Conservation (phyloP, 2,888 invertebrate genomes). For the Acronicta leporina region DNA sequence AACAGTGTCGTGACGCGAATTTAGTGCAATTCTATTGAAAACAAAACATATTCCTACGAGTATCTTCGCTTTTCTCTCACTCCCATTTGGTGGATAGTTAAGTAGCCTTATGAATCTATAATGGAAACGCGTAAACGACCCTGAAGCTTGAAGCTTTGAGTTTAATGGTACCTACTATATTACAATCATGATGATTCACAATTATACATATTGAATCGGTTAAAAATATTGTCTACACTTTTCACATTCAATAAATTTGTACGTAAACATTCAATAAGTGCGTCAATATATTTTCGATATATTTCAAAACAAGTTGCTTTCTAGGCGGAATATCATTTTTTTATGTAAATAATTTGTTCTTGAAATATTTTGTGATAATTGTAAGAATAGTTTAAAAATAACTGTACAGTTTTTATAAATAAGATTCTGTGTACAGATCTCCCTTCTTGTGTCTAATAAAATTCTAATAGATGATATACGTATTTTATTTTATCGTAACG, state of each 20-base stretch:
- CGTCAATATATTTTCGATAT: background rate
- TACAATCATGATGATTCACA: background rate
- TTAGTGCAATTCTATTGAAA: too few relatives aligned
- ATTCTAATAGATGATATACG: conserved; percentile 43
- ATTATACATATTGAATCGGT: background rate
- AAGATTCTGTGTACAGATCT: conserved; percentile 58
- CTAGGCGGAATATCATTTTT: conserved; percentile 35
- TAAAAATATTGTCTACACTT: background rate
- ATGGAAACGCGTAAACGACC: background rate
- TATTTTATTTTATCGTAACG: conserved; percentile 43
- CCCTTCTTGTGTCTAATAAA: conserved; percentile 58
- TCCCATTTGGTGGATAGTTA: too few relatives aligned
- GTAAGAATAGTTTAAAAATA: conserved; percentile 49
- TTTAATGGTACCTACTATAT: background rate
- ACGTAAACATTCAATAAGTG: too few relatives aligned
- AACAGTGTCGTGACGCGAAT: too few relatives aligned
- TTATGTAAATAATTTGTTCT: conserved; percentile 50
- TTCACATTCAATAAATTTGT: background rate
- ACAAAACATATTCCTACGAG: too few relatives aligned
- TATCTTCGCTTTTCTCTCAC: too few relatives aligned
- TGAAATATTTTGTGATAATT: conserved; percentile 48
- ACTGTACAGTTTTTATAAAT: conserved; percentile 56
- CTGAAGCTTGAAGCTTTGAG: background rate
- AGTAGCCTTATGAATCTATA: background rate
- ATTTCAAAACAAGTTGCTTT: conserved; percentile 8